Evolutionary conservation across 2,113 vertebrate genomes (phyloP), one percentile per base, ranked within the genome.

Genomic region (Orycteropus afer): DNA sequence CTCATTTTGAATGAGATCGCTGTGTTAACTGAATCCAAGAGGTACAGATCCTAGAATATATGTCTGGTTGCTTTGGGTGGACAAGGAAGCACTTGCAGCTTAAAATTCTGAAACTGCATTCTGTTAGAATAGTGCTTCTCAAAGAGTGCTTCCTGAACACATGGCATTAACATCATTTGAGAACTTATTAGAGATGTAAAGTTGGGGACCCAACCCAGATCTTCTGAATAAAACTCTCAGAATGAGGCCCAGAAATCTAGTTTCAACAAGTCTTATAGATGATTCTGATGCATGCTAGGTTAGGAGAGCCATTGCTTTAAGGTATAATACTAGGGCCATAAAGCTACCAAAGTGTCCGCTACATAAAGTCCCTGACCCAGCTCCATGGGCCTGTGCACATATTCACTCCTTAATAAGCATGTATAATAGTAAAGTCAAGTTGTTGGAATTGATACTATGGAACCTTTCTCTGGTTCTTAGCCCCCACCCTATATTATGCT

Each of bases 71-170:
- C 27, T 74, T 89, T 88, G n/a, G 18, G 69, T 63, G 47, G 83
- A 89, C 32, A 89, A 18, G 14, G 65, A 92, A 90, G 7, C 45
- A 84, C 71, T 84, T 86, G 7, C 11, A 82, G 27, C 34, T 87
- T 92, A 80, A 92, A 80, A 51, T 40, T 71, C 76, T 57, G 91
- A 93, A 89, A 40, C 37, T 49, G 17, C 42, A 13, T 74, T 94
- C 51, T 82, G 18, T 42, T 71, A 79, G 17, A 45, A 59, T 10
- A 80, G 12, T 84, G 17, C 59, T 91, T 91, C 47, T 86, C 81
- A 81, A 20, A 57, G 29, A 65, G 37, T 80, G 91, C 34, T 61
- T 63, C 42, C 45, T 87, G 23, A 5, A 69, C 37, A 81, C 61
- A 17, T 61, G 61, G 8, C 23, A 29, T 67, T 74, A 83, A 20